phyloP scores from a whole-genome alignment of 2,888 invertebrate species.

The Drosophila hamatofila region DNA sequence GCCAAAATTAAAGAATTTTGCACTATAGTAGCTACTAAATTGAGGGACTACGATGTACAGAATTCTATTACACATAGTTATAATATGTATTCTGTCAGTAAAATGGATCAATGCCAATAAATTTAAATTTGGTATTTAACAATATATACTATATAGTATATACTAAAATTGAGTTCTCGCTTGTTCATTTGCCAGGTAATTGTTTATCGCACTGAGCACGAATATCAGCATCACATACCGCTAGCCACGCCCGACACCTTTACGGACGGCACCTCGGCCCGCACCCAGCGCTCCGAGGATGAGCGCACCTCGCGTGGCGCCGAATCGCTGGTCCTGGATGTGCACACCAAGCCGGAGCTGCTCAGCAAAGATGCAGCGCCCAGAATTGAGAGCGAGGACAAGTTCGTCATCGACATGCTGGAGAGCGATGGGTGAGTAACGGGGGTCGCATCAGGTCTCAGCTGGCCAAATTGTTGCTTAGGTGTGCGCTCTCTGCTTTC shows the following conservation, averaged over 20 bases:
- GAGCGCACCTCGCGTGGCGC: slow-evolving; percentile 90
- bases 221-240: slow-evolving; percentile 87
- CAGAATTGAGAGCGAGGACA: slow-evolving; percentile 64
- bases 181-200: slow-evolving; percentile 86
- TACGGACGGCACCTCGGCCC: slow-evolving; percentile 87
- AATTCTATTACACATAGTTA: neutral
- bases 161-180: too few species aligned
- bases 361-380: slow-evolving; percentile 63
- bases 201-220: slow-evolving; percentile 89
- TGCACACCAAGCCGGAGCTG: slow-evolving; percentile 41
- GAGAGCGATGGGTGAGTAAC: slow-evolving; percentile 84
- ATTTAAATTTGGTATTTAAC: neutral
- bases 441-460: slow-evolving; percentile 38
- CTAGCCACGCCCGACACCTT: slow-evolving; percentile 86
- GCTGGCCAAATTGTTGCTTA: slow-evolving; percentile 47
- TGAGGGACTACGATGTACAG: neutral
- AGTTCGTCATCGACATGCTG: slow-evolving; percentile 84
- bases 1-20: neutral
- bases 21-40: neutral
- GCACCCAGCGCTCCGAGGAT: slow-evolving; percentile 88
- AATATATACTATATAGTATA: neutral
- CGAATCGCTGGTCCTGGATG: slow-evolving; percentile 88
- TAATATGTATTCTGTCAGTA: neutral
- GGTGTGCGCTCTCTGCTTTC: slow-evolving; percentile 56
- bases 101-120: slow-evolving; percentile 8